These are phyloP conservation scores for Hylia prasina DNA, from an alignment of 2,113 vertebrate species.

Conservation along the genomic window DNA sequence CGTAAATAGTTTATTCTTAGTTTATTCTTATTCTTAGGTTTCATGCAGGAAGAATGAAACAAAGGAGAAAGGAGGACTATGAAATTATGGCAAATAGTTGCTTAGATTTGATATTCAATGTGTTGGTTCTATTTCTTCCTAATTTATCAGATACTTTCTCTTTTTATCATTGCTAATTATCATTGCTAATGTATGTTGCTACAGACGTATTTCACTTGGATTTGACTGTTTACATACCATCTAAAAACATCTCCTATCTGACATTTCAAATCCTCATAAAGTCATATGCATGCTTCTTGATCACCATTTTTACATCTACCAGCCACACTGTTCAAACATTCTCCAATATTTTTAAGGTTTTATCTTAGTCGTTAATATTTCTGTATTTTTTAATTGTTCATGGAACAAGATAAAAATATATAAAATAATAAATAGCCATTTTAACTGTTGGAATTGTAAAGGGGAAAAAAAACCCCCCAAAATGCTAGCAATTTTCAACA, in stretches of 20 bases:
- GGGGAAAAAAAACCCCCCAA: not conserved
- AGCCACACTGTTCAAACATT: not conserved
- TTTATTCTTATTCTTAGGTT: not conserved
- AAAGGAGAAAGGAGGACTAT: not conserved
- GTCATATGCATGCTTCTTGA: not conserved
- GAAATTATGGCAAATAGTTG: not conserved
- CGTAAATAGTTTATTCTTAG: not conserved
- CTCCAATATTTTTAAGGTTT: not conserved
- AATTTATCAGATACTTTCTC: not conserved
- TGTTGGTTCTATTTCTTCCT: not conserved
- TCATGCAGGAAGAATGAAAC: not conserved
- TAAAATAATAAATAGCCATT: not conserved
- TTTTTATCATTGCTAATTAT: too few species aligned
- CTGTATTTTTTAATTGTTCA: not conserved
- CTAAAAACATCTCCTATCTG: not conserved
- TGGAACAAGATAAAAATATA: not conserved
- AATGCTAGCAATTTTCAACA: not conserved
- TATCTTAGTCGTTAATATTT: not conserved
- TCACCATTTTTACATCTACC: not conserved
- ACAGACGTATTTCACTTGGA: not conserved
- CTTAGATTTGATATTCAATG: not conserved
- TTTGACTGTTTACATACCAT: not conserved
- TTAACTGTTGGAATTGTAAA: not conserved
- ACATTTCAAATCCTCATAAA: not conserved
- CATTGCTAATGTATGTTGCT: not conserved